Base-by-base conservation (phyloP, 2,888 invertebrate genomes). In the Zygaena filipendulae region DNA sequence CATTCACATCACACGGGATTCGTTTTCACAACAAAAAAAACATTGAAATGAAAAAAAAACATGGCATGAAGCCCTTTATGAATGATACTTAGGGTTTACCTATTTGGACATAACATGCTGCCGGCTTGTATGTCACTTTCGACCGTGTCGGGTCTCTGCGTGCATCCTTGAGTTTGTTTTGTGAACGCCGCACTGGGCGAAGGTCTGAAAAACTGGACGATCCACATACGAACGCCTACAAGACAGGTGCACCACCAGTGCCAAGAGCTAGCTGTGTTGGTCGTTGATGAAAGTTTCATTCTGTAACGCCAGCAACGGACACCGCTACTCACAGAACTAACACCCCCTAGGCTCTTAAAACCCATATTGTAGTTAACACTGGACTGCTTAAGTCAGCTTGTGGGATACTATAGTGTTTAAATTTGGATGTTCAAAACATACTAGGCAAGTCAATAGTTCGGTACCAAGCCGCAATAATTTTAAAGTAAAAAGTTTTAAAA, bases 141-240 rank as follows among this genome's bases (percentile, higher is more conserved):
- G 67, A 72, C 69, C 68, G n/a, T 62, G 70, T 63, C 64, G 59
- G 62, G 62, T 67, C 61, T 60, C 75, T 51, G 66, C 63, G 52
- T 47, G 56, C 60, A 49, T 58, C 64, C 72, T 63, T 64, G 62
- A 50, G 69, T 55, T 63, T 68, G 64, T 58, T 53, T 64, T 67
- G 63, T 54, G 61, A 64, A 66, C 68, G 70, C 77, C 79, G 75
- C 74, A 51, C 63, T 68, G 64, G 77, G 77, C 77, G 75, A 63
- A 57, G 69, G 56, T 79, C 79, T 79, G 79, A 79, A 79, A 79
- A 79, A 79, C 79, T 79, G 75, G 79, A 77, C 77, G 77, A 77
- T 79, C 79, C 79, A 77, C 74, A 75, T 63, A 75, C 77, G 71
- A 75, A 66, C 77, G 79, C 75, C 79, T 75, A 77, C 69, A 70